phyloP scores from a whole-genome alignment of 2,113 vertebrate species.

The Megaceryle maxima region DNA sequence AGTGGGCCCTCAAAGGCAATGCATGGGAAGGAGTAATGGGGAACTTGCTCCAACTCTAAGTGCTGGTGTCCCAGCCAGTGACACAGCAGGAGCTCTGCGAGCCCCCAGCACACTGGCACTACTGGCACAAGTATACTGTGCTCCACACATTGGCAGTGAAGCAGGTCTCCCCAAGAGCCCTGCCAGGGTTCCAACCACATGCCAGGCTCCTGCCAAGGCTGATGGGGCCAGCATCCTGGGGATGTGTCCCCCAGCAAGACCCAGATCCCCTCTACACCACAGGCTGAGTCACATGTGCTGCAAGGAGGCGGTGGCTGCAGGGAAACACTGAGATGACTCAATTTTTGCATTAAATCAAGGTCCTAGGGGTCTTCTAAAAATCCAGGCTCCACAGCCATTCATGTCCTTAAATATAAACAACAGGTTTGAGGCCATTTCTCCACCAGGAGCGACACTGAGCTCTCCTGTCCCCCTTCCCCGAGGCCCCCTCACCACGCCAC shows the following conservation, averaged over 20 bases:
- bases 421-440: slow-evolving; percentile 25
- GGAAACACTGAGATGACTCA: slow-evolving; percentile 6
- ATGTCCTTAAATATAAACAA: slow-evolving; percentile 59
- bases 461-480: neutral
- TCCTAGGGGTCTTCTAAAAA: slow-evolving; percentile 45
- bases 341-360: neutral
- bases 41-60: neutral
- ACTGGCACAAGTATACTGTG: no score
- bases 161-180: neutral
- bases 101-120: rapidly evolving
- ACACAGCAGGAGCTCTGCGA: neutral
- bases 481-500: neutral
- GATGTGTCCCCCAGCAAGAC: neutral
- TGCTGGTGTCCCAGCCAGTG: rapidly evolving
- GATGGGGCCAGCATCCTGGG: rapidly evolving
- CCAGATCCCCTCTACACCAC: neutral
- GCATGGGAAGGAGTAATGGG: neutral
- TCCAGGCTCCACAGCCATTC: slow-evolving; percentile 6
- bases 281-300: neutral
- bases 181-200: neutral
- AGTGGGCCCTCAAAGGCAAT: no score
- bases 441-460: neutral
- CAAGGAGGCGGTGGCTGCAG: neutral
- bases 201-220: neutral
- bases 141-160: neutral